Percentiles rank a stretch among this genome's conserved stretches.
phyloP scores from a whole-genome alignment of 2,888 invertebrate genomes.

The Chaetogeoica ovagalla region DNA sequence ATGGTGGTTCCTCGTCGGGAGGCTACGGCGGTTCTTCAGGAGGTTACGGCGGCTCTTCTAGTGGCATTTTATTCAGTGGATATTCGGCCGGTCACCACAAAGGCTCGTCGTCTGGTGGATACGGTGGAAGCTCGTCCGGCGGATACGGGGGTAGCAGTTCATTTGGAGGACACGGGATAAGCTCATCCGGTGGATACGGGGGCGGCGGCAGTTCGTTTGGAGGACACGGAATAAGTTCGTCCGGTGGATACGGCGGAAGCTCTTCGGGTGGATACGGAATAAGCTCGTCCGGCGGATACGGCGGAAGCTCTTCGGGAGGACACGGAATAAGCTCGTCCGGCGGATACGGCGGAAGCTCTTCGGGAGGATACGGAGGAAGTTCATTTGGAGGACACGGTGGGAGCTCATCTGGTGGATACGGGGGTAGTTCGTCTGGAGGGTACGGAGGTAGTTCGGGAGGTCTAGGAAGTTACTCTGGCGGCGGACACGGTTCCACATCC shows the following conservation, averaged over 20 bases:
- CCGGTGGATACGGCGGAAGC: constrained; percentile 15
- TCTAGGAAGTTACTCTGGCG: constrained; percentile 10
- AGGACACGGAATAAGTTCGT: not conserved
- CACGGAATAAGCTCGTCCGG: not conserved
- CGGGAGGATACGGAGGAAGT: not conserved
- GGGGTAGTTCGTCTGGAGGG: not conserved
- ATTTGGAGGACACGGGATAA: not conserved
- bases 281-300: not conserved
- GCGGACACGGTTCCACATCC: constrained; percentile 31
- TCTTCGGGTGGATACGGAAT: constrained; percentile 4
- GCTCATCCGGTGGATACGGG: not conserved
- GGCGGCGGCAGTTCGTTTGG: constrained; percentile 12
- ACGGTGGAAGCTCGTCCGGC: constrained; percentile 19
- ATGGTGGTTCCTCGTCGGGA: constrained; percentile 12
- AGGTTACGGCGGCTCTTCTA: not conserved
- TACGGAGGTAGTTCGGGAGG: constrained; percentile 16
- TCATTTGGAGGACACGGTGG: too few relatives aligned
- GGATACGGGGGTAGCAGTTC: constrained; percentile 27
- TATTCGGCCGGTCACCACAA: constrained; percentile 10
- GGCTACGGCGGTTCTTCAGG: constrained; percentile 17
- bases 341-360: not conserved
- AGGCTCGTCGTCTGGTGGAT: constrained; percentile 10
- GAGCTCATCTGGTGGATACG: too few relatives aligned
- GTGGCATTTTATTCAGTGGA: constrained; percentile 12
- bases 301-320: constrained; percentile 20